phyloP scores from a whole-genome alignment of 2,888 invertebrate genomes.

The Stenolophus ochropezus region DNA sequence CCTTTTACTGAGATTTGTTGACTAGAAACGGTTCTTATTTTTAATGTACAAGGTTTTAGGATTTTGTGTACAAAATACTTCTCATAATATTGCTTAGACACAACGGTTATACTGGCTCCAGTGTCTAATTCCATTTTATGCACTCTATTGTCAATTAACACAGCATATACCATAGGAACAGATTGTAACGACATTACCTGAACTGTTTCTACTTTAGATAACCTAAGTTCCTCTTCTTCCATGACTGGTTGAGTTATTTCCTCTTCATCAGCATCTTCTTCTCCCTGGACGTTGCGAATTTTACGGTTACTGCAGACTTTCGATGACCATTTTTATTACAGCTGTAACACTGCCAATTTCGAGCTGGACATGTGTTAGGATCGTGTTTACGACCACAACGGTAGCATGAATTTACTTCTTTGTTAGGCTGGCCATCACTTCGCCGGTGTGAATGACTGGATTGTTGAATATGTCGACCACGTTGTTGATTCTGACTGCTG shows the following conservation, averaged over 20 bases:
- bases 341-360: conserved; percentile 40
- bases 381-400: conserved; percentile 20
- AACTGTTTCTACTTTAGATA: not conserved
- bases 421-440: not conserved
- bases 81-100: not conserved
- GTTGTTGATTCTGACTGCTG: not conserved
- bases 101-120: not conserved
- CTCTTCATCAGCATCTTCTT: conserved; percentile 34
- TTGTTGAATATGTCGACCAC: not conserved
- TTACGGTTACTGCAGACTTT: conserved; percentile 1
- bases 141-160: not conserved
- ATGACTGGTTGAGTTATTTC: too few species aligned
- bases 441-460: not conserved
- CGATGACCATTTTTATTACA: conserved; percentile 32
- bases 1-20: not conserved
- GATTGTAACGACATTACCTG: not conserved
- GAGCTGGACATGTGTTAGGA: conserved; percentile 26
- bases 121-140: not conserved
- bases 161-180: not conserved
- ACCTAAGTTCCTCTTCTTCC: not conserved
- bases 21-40: not conserved
- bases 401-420: not conserved
- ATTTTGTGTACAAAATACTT: not conserved
- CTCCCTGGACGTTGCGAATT: not conserved
- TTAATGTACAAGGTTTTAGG: not conserved